Percentiles rank a stretch among this genome's conserved stretches.
Evolutionary conservation across 2,113 vertebrate genomes (phyloP).

Genomic region (Penelope pileata): DNA sequence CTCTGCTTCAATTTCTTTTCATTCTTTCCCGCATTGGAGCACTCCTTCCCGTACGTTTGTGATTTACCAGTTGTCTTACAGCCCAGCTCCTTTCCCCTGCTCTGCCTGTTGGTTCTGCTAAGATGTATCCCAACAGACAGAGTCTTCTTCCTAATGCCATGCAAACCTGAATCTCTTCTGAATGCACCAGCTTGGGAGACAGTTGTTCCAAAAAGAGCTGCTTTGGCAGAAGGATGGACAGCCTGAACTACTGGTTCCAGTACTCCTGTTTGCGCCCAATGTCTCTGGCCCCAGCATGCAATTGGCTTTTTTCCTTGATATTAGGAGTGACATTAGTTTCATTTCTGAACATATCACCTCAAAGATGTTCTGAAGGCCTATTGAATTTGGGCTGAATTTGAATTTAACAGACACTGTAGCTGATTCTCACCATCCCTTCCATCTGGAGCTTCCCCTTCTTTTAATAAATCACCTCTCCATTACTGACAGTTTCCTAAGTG

Average conservation of each 20-base stretch:
- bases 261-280: not conserved
- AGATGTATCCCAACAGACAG: not conserved
- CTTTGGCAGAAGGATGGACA: not conserved
- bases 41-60: not conserved
- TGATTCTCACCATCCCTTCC: not conserved
- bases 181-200: not conserved
- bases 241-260: not conserved
- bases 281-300: not conserved
- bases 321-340: not conserved
- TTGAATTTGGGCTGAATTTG: not conserved
- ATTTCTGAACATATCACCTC: not conserved
- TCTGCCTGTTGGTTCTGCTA: not conserved
- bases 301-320: not conserved
- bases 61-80: not conserved
- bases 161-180: not conserved
- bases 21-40: not conserved
- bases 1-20: not conserved
- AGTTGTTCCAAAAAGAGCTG: not conserved
- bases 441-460: not conserved
- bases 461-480: not conserved
- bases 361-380: not conserved
- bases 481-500: not conserved
- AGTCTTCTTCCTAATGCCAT: not conserved
- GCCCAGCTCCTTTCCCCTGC: not conserved
- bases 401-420: not conserved